Evolutionary conservation across 2,113 vertebrate species (phyloP).

Genomic region (Chionomys nivalis): DNA sequence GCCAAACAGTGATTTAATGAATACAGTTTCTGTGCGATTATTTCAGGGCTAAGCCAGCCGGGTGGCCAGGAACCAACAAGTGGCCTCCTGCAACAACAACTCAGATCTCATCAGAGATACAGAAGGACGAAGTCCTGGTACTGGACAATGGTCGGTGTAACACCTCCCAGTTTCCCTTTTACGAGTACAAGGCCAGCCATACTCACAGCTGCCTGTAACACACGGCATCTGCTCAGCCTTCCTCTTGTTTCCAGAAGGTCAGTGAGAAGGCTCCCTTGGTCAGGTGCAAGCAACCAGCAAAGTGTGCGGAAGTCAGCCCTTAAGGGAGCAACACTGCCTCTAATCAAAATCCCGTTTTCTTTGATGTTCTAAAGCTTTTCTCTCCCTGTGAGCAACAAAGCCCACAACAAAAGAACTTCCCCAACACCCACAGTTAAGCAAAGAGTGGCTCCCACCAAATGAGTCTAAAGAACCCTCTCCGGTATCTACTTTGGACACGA

Average conservation of each 20-base stretch:
- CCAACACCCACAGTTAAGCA: conserved; percentile 25
- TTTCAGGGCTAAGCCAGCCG: too few species aligned
- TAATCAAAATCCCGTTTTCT: conserved; percentile 52
- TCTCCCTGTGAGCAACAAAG: conserved; percentile 50
- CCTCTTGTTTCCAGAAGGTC: background rate
- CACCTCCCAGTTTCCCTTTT: background rate
- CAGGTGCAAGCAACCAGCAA: conserved; percentile 52
- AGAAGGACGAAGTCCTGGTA: background rate
- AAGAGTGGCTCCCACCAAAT: conserved; percentile 58
- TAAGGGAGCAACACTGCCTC: background rate
- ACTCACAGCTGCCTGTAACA: background rate
- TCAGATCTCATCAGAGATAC: background rate
- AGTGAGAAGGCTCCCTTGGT: conserved; percentile 29
- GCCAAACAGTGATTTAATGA: too few species aligned
- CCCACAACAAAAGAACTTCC: conserved; percentile 69
- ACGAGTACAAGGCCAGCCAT: background rate
- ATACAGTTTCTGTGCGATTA: too few species aligned
- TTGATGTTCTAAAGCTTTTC: conserved; percentile 8
- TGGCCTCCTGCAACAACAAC: too few species aligned
- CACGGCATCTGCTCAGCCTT: conserved; percentile 14
- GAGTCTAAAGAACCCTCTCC: background rate
- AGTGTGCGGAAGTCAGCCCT: background rate
- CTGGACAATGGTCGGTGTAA: background rate
- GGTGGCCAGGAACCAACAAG: too few species aligned
- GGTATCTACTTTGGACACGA: conserved; percentile 51